Percentiles rank a stretch among this genome's conserved stretches.
These are phyloP conservation scores for Pentalonia nigronervosa DNA, from an alignment of 1,140 invertebrate species.

Conservation along the genomic window DNA sequence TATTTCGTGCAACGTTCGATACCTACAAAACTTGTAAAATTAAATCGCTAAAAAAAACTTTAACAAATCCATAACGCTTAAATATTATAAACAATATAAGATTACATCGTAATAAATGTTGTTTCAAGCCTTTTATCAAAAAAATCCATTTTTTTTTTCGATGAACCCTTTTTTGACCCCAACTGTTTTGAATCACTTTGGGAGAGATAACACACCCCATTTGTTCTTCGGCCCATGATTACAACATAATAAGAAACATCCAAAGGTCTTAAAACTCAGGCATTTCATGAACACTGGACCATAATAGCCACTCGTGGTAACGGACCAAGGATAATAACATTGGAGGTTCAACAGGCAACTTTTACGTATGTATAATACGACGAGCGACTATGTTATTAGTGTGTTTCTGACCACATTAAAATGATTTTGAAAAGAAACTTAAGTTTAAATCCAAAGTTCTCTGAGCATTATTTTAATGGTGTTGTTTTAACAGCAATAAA, in stretches of 20 bases:
- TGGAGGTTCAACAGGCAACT: slow-evolving; percentile 37
- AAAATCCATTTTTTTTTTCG: background rate
- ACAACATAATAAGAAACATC: slow-evolving; percentile 36
- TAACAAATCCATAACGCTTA: background rate
- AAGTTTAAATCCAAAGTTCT: background rate
- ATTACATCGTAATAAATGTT: background rate
- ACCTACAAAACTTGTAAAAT: background rate
- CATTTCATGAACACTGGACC: background rate
- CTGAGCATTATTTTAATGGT: background rate
- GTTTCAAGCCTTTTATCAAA: background rate
- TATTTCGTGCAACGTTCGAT: background rate
- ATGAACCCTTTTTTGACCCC: background rate
- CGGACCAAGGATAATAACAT: slow-evolving; percentile 11
- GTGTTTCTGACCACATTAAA: background rate
- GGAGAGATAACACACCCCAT: background rate
- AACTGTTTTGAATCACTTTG: background rate
- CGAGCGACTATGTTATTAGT: background rate
- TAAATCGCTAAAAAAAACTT: background rate
- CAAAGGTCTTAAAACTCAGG: slow-evolving; percentile 29
- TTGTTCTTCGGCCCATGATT: background rate
- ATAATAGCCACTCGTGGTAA: background rate
- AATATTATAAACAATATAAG: background rate
- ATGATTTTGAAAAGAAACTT: background rate
- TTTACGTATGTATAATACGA: background rate
- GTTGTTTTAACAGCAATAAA: background rate